These are phyloP conservation scores for Drosophila bifasciata DNA, from an alignment of 1,140 invertebrate species.

Conservation along the genomic window DNA sequence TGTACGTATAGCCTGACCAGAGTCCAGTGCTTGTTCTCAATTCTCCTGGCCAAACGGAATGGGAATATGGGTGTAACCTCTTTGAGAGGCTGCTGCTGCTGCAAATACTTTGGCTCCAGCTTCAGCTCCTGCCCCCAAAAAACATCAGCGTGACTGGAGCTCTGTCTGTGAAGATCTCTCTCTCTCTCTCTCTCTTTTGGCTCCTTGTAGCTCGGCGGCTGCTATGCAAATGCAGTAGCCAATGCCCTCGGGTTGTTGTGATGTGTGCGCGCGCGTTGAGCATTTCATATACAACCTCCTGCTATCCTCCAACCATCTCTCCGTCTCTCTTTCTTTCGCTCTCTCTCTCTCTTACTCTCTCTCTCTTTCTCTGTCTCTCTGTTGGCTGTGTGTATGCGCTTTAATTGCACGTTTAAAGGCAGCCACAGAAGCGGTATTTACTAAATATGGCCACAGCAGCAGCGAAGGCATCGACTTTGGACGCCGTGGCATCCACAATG, in stretches of 20 bases:
- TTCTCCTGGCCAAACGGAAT: too few relatives aligned
- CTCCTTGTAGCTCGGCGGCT: conserved; percentile 30
- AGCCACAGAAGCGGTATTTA: conserved; percentile 81
- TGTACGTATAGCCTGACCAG: too few relatives aligned
- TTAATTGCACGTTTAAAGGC: conserved; percentile 82
- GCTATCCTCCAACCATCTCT: neutral
- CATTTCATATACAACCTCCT: conserved; percentile 17
- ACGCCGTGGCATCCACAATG: conserved; percentile 41
- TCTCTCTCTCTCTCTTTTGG: neutral
- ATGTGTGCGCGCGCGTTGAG: conserved; percentile 70
- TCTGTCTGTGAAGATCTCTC: too few relatives aligned
- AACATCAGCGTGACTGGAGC: too few relatives aligned
- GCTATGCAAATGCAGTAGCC: conserved; percentile 84
- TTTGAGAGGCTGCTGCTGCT: too few relatives aligned
- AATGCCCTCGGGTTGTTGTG: conserved; percentile 83
- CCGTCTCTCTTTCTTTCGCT: neutral
- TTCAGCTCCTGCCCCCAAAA: too few relatives aligned
- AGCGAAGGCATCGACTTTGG: conserved; percentile 16
- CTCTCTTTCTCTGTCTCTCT: conserved; percentile 15
- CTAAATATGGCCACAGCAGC: conserved; percentile 78
- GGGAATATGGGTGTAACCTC: too few relatives aligned
- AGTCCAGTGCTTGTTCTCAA: too few relatives aligned
- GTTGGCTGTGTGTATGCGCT: conserved; percentile 39
- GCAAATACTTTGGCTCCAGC: too few relatives aligned
- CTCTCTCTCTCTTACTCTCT: neutral